phyloP scores from a whole-genome alignment of 2,797 vertebrate species.

The Leptoclinus maculatus region DNA sequence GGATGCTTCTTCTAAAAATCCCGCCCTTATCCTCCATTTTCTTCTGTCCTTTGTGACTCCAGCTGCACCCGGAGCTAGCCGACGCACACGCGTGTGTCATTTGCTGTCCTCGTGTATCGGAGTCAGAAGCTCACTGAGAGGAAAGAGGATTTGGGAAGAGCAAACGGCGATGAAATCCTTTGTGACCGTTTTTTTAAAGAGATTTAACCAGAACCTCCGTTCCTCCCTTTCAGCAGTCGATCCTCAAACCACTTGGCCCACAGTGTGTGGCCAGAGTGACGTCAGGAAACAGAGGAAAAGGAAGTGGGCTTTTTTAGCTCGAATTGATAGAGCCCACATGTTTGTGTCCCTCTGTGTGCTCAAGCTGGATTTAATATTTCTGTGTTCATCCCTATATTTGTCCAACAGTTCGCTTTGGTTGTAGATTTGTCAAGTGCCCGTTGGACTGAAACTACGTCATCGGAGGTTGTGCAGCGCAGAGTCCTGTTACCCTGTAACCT shows the following conservation, averaged over 20 bases:
- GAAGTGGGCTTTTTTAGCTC: constrained; percentile 45
- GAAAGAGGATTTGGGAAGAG: constrained; percentile 31
- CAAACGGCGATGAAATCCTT: constrained; percentile 23
- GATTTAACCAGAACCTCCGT: constrained; percentile 26
- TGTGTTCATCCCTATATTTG: constrained; percentile 18
- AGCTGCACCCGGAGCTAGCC: constrained; percentile 1
- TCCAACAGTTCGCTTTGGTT: constrained; percentile 5
- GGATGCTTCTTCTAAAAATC: constrained; percentile 53
- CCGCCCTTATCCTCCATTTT: constrained; percentile 15
- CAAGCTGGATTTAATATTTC: constrained; percentile 30
- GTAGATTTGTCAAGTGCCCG: not conserved
- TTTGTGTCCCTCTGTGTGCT: constrained; percentile 19
- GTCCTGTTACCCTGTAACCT: constrained; percentile 21
- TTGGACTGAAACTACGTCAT: not conserved
- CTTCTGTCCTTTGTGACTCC: constrained; percentile 16
- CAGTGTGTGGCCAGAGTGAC: constrained; percentile 32
- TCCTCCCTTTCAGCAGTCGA: constrained; percentile 12
- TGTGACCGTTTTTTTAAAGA: constrained; percentile 19
- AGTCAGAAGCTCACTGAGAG: constrained; percentile 16
- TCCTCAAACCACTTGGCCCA: constrained; percentile 41
- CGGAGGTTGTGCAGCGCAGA: not conserved
- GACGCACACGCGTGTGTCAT: constrained; percentile 35
- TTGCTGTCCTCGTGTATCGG: constrained; percentile 28
- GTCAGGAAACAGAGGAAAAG: constrained; percentile 21
- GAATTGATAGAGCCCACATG: constrained; percentile 57